Evolutionary conservation across 2,113 vertebrate genomes (phyloP).

Genomic region (Ellobius talpinus): DNA sequence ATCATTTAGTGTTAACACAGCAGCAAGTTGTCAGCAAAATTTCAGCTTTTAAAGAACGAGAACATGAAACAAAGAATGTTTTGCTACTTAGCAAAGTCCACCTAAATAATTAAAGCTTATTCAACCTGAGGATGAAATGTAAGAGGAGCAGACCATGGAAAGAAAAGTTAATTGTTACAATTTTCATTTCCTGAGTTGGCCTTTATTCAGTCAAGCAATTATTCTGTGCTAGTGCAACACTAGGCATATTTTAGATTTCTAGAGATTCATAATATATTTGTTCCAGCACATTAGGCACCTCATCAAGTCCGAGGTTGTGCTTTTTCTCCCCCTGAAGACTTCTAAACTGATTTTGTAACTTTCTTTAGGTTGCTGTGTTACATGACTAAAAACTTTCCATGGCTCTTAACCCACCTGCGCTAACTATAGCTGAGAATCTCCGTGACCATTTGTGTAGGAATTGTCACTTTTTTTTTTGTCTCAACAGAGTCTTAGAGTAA

Average conservation of each 20-base stretch:
- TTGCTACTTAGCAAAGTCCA: constrained; percentile 60
- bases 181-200: constrained; percentile 83
- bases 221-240: constrained; percentile 73
- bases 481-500: constrained; percentile 1
- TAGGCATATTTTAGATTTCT: constrained; percentile 79
- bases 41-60: constrained; percentile 41
- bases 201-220: constrained; percentile 76
- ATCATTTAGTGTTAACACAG: constrained; percentile 24
- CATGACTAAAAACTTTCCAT: background rate
- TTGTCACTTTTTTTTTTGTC: background rate
- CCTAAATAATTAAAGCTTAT: constrained; percentile 78
- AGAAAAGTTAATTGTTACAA: constrained; percentile 79
- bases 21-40: constrained; percentile 46
- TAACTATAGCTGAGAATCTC: background rate
- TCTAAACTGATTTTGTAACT: constrained; percentile 66
- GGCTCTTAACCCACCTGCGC: constrained; percentile 21
- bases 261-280: constrained; percentile 76
- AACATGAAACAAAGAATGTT: constrained; percentile 61
- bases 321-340: background rate
- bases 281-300: constrained; percentile 79
- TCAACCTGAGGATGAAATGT: constrained; percentile 70
- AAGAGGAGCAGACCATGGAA: constrained; percentile 69
- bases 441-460: background rate
- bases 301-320: constrained; percentile 65
- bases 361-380: constrained; percentile 25